A percentile compares a stretch with the other conserved stretches of the same genome.
These are phyloP conservation scores for Lamproptera curius DNA, from an alignment of 2,888 invertebrate species.

Conservation along the genomic window DNA sequence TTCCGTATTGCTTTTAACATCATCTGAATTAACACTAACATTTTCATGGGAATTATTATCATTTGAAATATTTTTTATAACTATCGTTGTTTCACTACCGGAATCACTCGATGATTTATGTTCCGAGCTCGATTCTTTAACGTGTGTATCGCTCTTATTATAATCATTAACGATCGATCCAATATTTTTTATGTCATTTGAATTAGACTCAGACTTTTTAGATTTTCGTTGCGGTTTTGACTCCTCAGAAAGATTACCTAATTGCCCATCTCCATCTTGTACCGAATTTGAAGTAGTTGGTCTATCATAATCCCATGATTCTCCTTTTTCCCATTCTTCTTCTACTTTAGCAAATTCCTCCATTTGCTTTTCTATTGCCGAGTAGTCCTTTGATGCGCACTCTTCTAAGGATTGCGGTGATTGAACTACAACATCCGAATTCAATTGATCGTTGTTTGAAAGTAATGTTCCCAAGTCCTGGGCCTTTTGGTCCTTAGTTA, in stretches of 20 bases:
- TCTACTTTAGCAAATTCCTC: constrained; percentile 54
- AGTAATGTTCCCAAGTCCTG: background rate
- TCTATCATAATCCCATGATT: constrained; percentile 45
- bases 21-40: background rate
- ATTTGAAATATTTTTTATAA: too few relatives aligned
- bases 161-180: too few relatives aligned
- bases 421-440: constrained; percentile 4
- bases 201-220: background rate
- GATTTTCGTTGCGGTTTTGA: constrained; percentile 47
- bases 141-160: too few relatives aligned
- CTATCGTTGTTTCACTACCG: background rate
- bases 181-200: too few relatives aligned
- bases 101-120: background rate
- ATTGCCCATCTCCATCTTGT: constrained; percentile 17
- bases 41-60: background rate
- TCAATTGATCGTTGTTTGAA: constrained; percentile 4
- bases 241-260: background rate
- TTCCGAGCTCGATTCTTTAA: too few relatives aligned
- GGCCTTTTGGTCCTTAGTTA: too few relatives aligned
- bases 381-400: constrained; percentile 21
- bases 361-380: constrained; percentile 42
- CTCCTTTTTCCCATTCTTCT: constrained; percentile 60
- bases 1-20: background rate
- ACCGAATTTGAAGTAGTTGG: constrained; percentile 19
- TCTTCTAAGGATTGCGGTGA: background rate